phyloP scores from a whole-genome alignment of 2,113 vertebrate species.

The Platanista minor region DNA sequence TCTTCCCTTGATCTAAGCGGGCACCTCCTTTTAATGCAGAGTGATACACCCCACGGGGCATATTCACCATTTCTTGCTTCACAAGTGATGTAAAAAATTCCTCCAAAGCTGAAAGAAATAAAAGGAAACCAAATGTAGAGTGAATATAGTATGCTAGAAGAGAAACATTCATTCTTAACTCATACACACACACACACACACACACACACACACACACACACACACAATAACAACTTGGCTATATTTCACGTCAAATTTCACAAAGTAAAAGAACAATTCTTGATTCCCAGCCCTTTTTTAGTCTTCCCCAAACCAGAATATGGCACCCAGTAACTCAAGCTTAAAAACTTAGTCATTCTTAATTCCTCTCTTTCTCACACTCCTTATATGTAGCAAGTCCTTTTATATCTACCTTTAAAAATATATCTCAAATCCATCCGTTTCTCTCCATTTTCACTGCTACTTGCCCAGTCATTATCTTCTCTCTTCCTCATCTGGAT shows the following conservation, averaged over 20 bases:
- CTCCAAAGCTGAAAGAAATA: slow-evolving; percentile 85
- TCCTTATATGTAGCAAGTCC: neutral
- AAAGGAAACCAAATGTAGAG: neutral
- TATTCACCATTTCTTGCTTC: slow-evolving; percentile 92
- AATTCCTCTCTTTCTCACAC: neutral
- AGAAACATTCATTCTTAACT: neutral
- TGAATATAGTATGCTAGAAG: neutral
- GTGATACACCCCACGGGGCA: slow-evolving; percentile 95
- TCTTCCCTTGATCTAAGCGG: slow-evolving; percentile 90
- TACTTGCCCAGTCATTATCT: neutral
- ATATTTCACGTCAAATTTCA: neutral
- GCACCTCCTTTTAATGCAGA: slow-evolving; percentile 85
- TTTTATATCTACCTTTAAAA: neutral
- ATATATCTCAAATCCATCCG: neutral
- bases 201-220: neutral
- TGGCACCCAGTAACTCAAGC: neutral
- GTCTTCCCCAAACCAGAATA: neutral
- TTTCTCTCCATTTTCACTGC: neutral
- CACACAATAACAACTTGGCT: neutral
- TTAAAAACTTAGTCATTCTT: neutral
- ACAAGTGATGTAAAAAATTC: slow-evolving; percentile 89
- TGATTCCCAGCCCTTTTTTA: neutral
- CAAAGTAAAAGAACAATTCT: neutral
- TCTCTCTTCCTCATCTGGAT: neutral
- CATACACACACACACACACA: neutral